Conservation (phyloP, 37 sponge, comb jelly and placozoan species). For the Dysidea cf. avara region DNA sequence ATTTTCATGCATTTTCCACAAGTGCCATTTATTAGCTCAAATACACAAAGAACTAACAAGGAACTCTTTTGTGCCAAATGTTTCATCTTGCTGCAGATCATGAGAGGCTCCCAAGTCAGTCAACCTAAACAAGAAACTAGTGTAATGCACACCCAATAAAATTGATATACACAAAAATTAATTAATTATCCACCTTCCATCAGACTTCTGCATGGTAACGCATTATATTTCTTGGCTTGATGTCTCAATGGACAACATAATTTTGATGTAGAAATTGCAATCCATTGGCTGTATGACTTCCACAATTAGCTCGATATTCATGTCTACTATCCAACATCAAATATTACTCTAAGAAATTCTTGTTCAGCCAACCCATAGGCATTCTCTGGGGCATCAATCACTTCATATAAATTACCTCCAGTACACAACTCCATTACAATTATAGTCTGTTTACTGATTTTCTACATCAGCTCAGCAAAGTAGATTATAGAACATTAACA, state of each 20-base stretch:
- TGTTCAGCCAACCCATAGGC: constrained; percentile 80
- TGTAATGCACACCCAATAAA: too few relatives aligned
- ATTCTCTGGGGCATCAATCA: constrained; percentile 89
- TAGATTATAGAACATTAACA: background rate
- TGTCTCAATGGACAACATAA: constrained; percentile 77
- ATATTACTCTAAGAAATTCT: constrained; percentile 77
- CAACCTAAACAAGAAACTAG: constrained; percentile 80
- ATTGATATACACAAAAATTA: too few relatives aligned
- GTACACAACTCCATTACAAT: constrained; percentile 95
- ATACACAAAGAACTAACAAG: too few relatives aligned
- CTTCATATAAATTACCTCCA: constrained; percentile 84
- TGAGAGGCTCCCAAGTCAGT: constrained; percentile 94
- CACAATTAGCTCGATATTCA: too few relatives aligned
- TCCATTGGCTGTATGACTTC: constrained; percentile 84
- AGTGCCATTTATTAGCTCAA: too few relatives aligned
- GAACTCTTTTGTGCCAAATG: constrained; percentile 94
- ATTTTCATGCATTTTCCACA: too few relatives aligned
- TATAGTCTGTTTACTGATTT: constrained; percentile 34
- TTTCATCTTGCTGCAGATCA: constrained; percentile 67
- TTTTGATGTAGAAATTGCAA: constrained; percentile 51
- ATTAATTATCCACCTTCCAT: constrained; percentile 66
- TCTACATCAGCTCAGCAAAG: too few relatives aligned
- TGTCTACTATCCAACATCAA: constrained; percentile 76
- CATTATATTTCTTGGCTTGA: constrained; percentile 97
- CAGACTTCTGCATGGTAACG: constrained; percentile 62